Base-by-base conservation (phyloP, 2,113 vertebrate genomes). In the Nansenia antarctica region DNA sequence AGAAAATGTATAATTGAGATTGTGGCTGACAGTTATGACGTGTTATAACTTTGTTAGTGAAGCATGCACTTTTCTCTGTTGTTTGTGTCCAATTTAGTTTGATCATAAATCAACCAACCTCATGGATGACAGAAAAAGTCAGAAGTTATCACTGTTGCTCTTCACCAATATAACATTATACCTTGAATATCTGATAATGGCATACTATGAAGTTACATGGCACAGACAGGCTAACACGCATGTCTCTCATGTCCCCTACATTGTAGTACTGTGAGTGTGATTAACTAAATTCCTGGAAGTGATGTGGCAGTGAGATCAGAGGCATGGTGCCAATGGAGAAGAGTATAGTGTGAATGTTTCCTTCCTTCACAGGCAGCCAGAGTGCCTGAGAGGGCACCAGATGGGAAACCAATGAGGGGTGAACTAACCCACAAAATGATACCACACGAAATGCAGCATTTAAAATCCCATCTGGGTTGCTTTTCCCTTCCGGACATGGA, bases 371-470 rank as follows among this genome's bases (percentile, higher is more conserved):
- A 82, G 83, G 69, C 53, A 65, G 30, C 6, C 47, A 45, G 26
- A 24, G 58, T 27, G 73, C 58, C 85, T 83, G 83, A 88, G 86
- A 85, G 82, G 78, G 91, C 88, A 92, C 88, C 95, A 96, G 96
- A 98, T 96, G 95, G 96, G 76, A 78, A 90, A 87, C 88, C 93
- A 96, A 94, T 93, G 94, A 97, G 92, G 93, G 94, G 86, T 93
- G 88, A 94, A 92, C 84, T 72, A 93, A 95, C 92, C 91, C 88
- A 93, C 92, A 95, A 94, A 94, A 92, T 84, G 91, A 84, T 91
- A 87, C 65, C 67, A 93, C 86, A 88, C 90, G 84, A 95, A 96
- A 94, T 88, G 87, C 84, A 93, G 89, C 91, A 82, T 93, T 94
- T 93, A 84, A 91, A 90, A 82, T 87, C 88, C 94, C 92, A 94